Evolutionary conservation across 2,797 vertebrate species (phyloP).

Genomic region (Austrolebias charrua): DNA sequence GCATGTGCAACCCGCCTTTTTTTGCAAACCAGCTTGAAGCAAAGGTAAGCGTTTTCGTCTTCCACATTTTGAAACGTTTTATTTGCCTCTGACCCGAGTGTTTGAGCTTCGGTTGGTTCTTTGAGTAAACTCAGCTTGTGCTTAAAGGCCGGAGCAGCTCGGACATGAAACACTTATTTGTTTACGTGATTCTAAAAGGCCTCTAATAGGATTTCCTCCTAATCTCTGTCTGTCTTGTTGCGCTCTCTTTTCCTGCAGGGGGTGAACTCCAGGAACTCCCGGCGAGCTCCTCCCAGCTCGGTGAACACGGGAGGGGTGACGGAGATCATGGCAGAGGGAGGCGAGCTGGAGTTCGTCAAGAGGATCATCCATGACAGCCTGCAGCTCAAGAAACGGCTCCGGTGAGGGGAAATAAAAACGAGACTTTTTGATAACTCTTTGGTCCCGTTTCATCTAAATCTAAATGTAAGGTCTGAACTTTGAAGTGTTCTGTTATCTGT

Average conservation of each 20-base stretch:
- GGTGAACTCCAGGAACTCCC: conserved; percentile 95
- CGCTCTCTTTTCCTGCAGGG: conserved; percentile 78
- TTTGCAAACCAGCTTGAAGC: conserved; percentile 97
- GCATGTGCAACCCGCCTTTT: conserved; percentile 99
- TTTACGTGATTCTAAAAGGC: conserved; percentile 43
- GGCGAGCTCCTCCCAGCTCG: conserved; percentile 94
- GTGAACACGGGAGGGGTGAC: conserved; percentile 98
- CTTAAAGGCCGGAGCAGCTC: neutral
- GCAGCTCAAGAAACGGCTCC: conserved; percentile 91
- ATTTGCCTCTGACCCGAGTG: neutral
- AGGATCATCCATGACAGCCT: conserved; percentile 98
- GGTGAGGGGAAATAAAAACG: conserved; percentile 47
- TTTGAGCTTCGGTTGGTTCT: conserved; percentile 1
- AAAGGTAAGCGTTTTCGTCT: conserved; percentile 77
- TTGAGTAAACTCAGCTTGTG: conserved; percentile 1
- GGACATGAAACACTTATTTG: conserved; percentile 27
- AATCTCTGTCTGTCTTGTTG: conserved; percentile 62
- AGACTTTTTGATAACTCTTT: neutral
- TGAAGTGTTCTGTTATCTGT: conserved; percentile 6
- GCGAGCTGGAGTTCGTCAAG: conserved; percentile 98
- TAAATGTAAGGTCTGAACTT: too few species aligned
- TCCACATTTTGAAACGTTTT: neutral
- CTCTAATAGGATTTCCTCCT: conserved; percentile 61
- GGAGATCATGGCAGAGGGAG: conserved; percentile 99
- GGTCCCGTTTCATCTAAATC: neutral